These are phyloP conservation scores for Anguilla megastoma DNA, from an alignment of 2,797 vertebrate species.

Conservation along the genomic window DNA sequence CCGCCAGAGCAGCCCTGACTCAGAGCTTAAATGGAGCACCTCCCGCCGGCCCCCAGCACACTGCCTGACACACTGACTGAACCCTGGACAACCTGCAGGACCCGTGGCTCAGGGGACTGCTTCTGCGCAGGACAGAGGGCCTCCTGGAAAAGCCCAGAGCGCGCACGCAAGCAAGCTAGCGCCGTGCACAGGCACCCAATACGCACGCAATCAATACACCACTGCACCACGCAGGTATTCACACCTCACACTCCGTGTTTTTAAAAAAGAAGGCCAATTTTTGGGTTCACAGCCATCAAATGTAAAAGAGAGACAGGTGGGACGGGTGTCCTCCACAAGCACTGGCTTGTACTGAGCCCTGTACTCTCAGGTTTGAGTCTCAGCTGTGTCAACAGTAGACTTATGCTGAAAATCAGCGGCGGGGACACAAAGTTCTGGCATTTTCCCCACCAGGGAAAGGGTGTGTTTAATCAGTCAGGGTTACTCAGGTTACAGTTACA, in stretches of 20 bases:
- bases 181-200: too few species aligned
- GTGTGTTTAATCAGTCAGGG: not conserved
- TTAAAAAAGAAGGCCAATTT: not conserved
- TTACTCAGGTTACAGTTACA: not conserved
- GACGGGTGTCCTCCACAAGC: not conserved
- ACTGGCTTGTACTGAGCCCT: not conserved
- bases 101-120: not conserved
- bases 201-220: too few species aligned
- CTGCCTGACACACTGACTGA: not conserved
- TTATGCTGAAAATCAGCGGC: not conserved
- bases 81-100: not conserved
- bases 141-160: not conserved
- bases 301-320: not conserved
- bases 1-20: constrained; percentile 6
- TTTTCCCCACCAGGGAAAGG: not conserved
- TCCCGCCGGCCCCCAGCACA: not conserved
- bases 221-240: too few species aligned
- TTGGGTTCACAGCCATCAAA: not conserved
- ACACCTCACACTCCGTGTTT: not conserved
- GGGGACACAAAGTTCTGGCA: not conserved
- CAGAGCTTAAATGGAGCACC: not conserved
- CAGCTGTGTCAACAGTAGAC: not conserved
- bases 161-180: not conserved
- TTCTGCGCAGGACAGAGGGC: not conserved
- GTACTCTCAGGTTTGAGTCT: not conserved